Percentiles rank a stretch among this genome's conserved stretches.
Conservation (phyloP, 2,888 invertebrate genomes). For the Dioctria linearis region DNA sequence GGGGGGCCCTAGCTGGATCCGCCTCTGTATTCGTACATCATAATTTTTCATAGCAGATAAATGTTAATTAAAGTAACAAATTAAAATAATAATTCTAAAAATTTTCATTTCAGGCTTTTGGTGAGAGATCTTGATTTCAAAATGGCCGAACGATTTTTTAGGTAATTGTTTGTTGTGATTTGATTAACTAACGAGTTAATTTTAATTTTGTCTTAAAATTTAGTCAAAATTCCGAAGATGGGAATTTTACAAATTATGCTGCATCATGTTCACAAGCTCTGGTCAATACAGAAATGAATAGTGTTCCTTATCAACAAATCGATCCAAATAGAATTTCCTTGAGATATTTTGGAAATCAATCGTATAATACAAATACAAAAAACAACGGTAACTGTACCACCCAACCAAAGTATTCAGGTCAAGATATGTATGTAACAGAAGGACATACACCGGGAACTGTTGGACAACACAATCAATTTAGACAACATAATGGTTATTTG, state of each 20-base stretch:
- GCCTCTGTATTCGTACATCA: too few species aligned
- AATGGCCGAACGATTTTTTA: conserved; percentile 44
- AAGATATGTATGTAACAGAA: neutral
- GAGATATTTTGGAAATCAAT: conserved; percentile 53
- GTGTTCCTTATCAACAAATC: neutral
- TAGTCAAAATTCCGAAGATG: conserved; percentile 27
- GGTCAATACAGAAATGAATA: neutral
- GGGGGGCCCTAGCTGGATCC: too few species aligned
- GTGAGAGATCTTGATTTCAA: neutral
- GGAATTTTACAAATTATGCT: conserved; percentile 18
- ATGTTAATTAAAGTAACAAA: too few species aligned
- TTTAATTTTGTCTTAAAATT: neutral
- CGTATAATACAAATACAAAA: conserved; percentile 49
- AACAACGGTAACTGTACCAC: conserved; percentile 6
- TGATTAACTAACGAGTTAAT: neutral
- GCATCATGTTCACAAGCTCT: conserved; percentile 1
- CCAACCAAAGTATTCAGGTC: neutral
- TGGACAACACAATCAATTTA: conserved; percentile 15
- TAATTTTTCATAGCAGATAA: too few species aligned
- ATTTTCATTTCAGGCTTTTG: conserved; percentile 8
- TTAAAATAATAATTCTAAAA: neutral
- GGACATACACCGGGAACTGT: neutral
- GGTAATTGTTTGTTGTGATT: conserved; percentile 20
- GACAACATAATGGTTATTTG: conserved; percentile 61
- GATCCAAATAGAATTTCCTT: conserved; percentile 32